Base-by-base conservation (phyloP, 2,888 invertebrate genomes). In the Lypha dubia region DNA sequence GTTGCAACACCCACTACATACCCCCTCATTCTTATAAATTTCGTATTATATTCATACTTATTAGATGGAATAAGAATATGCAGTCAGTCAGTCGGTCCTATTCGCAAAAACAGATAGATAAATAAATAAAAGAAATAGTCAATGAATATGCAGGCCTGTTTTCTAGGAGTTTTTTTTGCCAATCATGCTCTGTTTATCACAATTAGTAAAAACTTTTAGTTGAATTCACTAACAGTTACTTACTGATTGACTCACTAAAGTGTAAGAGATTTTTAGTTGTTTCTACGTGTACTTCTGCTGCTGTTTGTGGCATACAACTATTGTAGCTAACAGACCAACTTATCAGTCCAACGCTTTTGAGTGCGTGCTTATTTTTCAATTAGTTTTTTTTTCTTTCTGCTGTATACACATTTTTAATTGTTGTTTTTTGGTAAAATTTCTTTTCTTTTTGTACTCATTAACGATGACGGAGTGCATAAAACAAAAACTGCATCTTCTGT, bases 121-220 rank as follows among this genome's bases (percentile, higher is more conserved):
- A 77, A 74, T 63, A 73, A 77, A 73, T 73, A 60, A 65, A 65
- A 22, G 44, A 65, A 63, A n/a, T 22, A 49, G 58, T 35, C 17
- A 62, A 71, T 71, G 46, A 73, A 79, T 73, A 77, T 81, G 67
- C 81, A 81, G 32, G 70, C 35, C 35, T 60, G 79, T 84, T 60
- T 79, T 68, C 62, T 53, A 73, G 6, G 38, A 65, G 41, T 38
- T 28, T 53, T 53, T 53, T 67, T 68, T 62, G 51, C 62, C 70
- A 76, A 73, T 83, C 73, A 84, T 77, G 84, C 84, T 84, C 84
- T 84, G 84, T 81, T 84, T 84, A 81, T 79, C 68, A 75, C 84
- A 84, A 84, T 84, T 84, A 84, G 81, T 84, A 76, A 76, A 82
- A 82, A 76, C 75, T 82, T 76, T 63, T 63, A 58, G 41, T 56